Conservation (phyloP, 2,888 invertebrate genomes). For the Drosophila tripunctata region DNA sequence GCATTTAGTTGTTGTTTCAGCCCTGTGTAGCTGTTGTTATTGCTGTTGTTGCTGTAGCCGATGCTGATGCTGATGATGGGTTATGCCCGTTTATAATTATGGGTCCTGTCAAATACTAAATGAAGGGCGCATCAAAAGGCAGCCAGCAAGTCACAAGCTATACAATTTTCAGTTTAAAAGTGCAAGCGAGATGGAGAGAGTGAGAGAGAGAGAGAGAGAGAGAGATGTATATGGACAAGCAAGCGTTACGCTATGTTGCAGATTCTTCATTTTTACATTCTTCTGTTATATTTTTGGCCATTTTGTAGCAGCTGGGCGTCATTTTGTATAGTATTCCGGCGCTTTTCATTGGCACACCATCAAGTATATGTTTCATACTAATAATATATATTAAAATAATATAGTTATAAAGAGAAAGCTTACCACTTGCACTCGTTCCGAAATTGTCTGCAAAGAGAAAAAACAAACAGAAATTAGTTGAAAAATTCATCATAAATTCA, state of each 20-base stretch:
- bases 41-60: constrained; percentile 9
- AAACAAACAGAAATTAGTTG: constrained; percentile 37
- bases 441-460: constrained; percentile 79
- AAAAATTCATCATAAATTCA: constrained; percentile 5
- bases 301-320: constrained; percentile 54
- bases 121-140: constrained; percentile 75
- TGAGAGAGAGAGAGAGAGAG: not conserved
- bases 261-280: constrained; percentile 11
- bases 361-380: not conserved
- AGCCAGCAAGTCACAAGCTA: constrained; percentile 53
- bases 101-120: constrained; percentile 83
- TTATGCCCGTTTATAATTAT: constrained; percentile 83
- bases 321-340: not conserved
- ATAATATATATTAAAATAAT: not conserved
- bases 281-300: constrained; percentile 35
- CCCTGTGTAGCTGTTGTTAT: constrained; percentile 4
- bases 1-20: constrained; percentile 69
- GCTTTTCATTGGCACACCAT: constrained; percentile 41
- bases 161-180: constrained; percentile 66
- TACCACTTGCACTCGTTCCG: constrained; percentile 83
- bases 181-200: not conserved
- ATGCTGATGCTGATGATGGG: constrained; percentile 79
- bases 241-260: constrained; percentile 41
- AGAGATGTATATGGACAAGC: not conserved
- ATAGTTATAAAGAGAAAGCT: constrained; percentile 47